Evolutionary conservation across 2,888 invertebrate genomes (phyloP).

Genomic region (Leptinotarsa haldemani): DNA sequence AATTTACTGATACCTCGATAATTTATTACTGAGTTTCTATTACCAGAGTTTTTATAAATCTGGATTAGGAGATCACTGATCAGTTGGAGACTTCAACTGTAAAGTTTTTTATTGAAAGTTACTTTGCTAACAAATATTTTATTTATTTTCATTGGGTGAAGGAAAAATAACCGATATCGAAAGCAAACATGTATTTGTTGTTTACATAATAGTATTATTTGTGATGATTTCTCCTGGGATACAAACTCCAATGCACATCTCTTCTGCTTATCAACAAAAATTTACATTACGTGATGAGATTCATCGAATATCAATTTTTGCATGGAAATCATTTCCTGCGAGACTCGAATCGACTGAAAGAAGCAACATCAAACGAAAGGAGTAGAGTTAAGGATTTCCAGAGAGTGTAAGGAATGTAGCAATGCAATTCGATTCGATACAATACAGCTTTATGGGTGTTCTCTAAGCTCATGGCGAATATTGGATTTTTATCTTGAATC

Average conservation of each 20-base stretch:
- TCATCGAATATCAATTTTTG: conserved; percentile 5
- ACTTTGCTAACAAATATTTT: too few species aligned
- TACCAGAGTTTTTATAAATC: too few species aligned
- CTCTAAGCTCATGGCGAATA: conserved; percentile 2
- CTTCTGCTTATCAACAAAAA: background rate
- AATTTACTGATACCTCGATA: too few species aligned
- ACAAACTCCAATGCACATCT: background rate
- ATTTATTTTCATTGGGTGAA: background rate
- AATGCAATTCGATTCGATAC: conserved; percentile 12
- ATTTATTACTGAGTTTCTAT: too few species aligned
- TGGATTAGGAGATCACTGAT: too few species aligned
- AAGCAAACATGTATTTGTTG: background rate
- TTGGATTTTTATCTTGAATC: conserved; percentile 17
- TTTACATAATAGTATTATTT: background rate
- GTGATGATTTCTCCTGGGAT: conserved; percentile 2
- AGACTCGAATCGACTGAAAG: conserved; percentile 9
- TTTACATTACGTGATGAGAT: conserved; percentile 14
- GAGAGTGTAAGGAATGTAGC: conserved; percentile 3
- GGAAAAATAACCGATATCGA: background rate
- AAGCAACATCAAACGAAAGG: background rate
- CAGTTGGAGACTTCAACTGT: too few species aligned
- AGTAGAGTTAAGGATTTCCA: background rate
- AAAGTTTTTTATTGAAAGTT: too few species aligned
- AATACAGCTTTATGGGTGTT: conserved; percentile 13
- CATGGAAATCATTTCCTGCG: conserved; percentile 2